Evolutionary conservation across 2,888 invertebrate genomes (phyloP).

Genomic region (Clistopyga incitator): DNA sequence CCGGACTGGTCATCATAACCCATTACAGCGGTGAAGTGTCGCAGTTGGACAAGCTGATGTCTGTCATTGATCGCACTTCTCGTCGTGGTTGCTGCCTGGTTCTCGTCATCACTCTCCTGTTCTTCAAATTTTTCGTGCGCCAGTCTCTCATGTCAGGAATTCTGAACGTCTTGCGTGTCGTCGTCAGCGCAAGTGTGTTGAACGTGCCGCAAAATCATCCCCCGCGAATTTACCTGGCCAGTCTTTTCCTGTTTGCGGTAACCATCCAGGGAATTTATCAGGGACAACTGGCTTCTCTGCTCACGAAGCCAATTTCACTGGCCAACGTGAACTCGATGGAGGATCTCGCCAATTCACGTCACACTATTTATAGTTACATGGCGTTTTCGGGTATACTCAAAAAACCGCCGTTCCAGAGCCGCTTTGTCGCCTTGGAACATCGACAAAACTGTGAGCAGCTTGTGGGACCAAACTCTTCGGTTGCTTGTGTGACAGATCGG

Average conservation of each 20-base stretch:
- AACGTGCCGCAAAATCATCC: background rate
- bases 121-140: background rate
- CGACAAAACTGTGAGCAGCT: no score
- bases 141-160: background rate
- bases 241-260: background rate
- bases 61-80: background rate
- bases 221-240: background rate
- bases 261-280: slow-evolving; percentile 4
- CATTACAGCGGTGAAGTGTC: background rate
- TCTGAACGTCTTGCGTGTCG: background rate
- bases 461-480: background rate
- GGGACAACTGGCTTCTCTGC: slow-evolving; percentile 8
- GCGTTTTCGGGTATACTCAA: background rate
- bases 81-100: background rate
- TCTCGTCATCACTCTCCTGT: background rate
- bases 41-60: slow-evolving; percentile 10
- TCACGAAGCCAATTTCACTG: background rate
- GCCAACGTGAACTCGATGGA: background rate
- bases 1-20: background rate
- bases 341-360: background rate
- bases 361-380: background rate
- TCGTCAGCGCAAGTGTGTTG: background rate
- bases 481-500: background rate
- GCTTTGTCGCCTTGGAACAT: background rate
- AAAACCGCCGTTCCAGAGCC: background rate